Conservation (phyloP, 2,888 invertebrate genomes). For the Argyra leucocephala region DNA sequence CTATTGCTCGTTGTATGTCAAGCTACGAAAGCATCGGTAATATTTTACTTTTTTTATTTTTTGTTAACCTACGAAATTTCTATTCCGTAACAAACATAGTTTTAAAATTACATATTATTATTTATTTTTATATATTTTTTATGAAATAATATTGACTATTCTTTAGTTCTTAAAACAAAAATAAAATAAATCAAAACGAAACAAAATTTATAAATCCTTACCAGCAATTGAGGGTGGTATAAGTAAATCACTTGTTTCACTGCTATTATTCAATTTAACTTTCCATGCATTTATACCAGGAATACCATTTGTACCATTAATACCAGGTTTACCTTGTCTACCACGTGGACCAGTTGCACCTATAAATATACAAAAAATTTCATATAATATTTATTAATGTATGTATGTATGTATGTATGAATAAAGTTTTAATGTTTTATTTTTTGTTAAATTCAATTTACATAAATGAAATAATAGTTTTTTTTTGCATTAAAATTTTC, state of each 20-base stretch:
- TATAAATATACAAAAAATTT: slow-evolving; percentile 20
- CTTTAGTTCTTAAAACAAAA: background rate
- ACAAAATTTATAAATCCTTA: slow-evolving; percentile 29
- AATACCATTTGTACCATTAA: slow-evolving; percentile 63
- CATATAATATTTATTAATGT: background rate
- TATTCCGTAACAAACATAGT: too few relatives aligned
- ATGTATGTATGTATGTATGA: background rate
- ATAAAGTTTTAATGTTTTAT: too few relatives aligned
- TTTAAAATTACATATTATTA: too few relatives aligned
- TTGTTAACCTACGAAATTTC: too few relatives aligned
- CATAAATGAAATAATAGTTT: too few relatives aligned
- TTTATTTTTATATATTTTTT: too few relatives aligned
- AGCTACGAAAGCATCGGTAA: too few relatives aligned
- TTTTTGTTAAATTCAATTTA: too few relatives aligned
- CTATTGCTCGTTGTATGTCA: too few relatives aligned
- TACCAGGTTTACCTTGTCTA: slow-evolving; percentile 62
- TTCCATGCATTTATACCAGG: slow-evolving; percentile 75
- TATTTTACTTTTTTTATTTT: too few relatives aligned
- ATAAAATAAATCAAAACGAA: background rate
- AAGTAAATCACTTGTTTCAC: slow-evolving; percentile 52
- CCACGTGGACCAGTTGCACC: slow-evolving; percentile 57
- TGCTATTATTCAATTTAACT: slow-evolving; percentile 46
- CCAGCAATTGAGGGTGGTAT: slow-evolving; percentile 80
- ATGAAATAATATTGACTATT: background rate
- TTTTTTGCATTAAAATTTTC: too few relatives aligned